Evolutionary conservation across 2,888 invertebrate genomes (phyloP), one percentile per base, ranked within the genome.

Genomic region (Yponomeuta malinellus): DNA sequence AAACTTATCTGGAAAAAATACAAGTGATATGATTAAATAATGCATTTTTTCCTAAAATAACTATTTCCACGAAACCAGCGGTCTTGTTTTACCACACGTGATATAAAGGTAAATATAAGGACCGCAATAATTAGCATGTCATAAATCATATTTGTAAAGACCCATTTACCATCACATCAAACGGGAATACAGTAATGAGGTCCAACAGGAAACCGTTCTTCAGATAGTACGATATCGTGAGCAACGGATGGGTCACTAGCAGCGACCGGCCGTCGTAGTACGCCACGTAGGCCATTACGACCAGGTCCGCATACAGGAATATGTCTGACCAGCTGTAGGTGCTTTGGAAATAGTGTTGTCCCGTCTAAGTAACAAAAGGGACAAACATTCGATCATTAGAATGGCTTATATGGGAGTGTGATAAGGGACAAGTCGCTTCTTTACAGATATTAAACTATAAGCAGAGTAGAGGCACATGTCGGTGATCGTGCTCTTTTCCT

Each of bases 221-320:
- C 71, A 93, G 71, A 76, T 93, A 93, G 71, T 86, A 79, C 0
- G 81, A 78, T 0, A 90, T 79, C 1, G 89, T 92, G 9, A 87
- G 74, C 10, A 90, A 74, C 0, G 93, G 93, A 76, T 93, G 93
- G 0, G 88, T 90, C 31, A 93, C 82, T 10, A 93, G 75, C 23
- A 93, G 73, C 0, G 89, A 91, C 29, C 82, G 80, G 1, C 90
- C 82, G 66, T 93, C 83, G 75, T 93, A 93, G 73, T 89, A 93
- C 0, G 88, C 90, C 0, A 93, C 87, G 71, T 93, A 93, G 0
- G 89, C 75, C 87, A 93, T 89, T 12, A 93, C 76, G 9, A 91
- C 52, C 0, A 93, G 74, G 66, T 93, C 93, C 1, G 88, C 3
- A 69, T 88, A 88, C 12, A 93, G 74, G 3, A 87, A 48, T 23